Base-by-base conservation (phyloP, 2,888 invertebrate species). In the Odontomyia ornata region DNA sequence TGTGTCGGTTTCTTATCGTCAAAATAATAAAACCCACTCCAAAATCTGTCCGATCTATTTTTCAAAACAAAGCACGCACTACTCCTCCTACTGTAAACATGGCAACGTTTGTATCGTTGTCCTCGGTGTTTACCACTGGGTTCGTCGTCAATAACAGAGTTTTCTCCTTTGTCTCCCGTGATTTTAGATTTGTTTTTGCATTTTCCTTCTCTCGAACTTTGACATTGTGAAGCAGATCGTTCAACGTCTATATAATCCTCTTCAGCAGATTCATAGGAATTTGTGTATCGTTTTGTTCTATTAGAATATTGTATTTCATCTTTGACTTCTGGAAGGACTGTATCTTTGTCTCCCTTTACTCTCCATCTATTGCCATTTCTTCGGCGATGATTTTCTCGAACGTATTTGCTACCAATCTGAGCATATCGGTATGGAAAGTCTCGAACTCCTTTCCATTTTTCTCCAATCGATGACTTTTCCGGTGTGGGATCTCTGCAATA, bases 21-120 rank as follows among this genome's bases (percentile, higher is more conserved):
- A n/a, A n/a, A n/a, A n/a, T n/a, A 43, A 18, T 56, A 56, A 18
- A 56, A 56, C 5, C 56, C 56, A 56, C 56, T 56, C 56, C 56
- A 56, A 56, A 56, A 56, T 56, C 56, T 11, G n/a, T 56, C n/a
- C 5, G 9, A 7, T 18, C 7, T 13, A 18, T 56, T 56, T 18
- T 56, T 13, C n/a, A 56, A 56, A 15, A 56, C n/a, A 13, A 7
- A 15, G 18, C 56, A 56, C 5, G 13, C 15, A 15, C n/a, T n/a
- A n/a, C 18, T 18, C n/a, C 18, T 56, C 18, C 18, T 56, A n/a
- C n/a, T 56, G 18, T 56, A 56, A 56, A 11, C 15, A 7, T 18
- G 7, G 18, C 56, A 56, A 18, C 0, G 13, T 15, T 56, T 13
- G 56, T 18, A 56, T 9, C 43, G 43, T 9, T n/a, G n/a, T n/a